Evolutionary conservation across 1,140 invertebrate species (phyloP), one percentile per base, ranked within the genome.

Genomic region (Metaphire vulgaris): DNA sequence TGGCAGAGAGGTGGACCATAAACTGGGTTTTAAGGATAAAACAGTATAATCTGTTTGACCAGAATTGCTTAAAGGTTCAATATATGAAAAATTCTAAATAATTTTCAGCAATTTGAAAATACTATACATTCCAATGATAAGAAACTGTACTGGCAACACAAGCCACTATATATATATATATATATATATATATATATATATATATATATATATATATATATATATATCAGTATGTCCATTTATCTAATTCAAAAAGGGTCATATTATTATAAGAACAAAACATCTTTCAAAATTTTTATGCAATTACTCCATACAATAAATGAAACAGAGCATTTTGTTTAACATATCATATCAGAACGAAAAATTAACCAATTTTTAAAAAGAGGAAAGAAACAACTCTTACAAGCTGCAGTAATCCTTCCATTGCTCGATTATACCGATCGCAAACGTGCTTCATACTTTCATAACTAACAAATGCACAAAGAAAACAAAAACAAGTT

Each of bases 401-500:
- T 89, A 97, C 95, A 91, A 97, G 87, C 84, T 94, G 91, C 80
- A 95, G 91, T 82, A 97, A 91, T 86, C 92, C 93, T 87, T 97
- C 95, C 81, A 98, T 95, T 79, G 94, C 93, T 85, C 92, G 90
- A 88, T 98, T 98, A 89, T 96, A 98, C 83, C 91, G 91, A 88
- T 98, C 95, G 88, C 96, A 97, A 74, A 98, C 88, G 81, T 88
- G 90, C 87, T 93, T 94, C 94, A 98, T 97, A 87, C 94, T 96
- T 81, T 97, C 94, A 89, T 92, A 97, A 85, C 94, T 93, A 87
- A 28, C 16, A 64, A 85, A 83, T 74, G 64, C 73, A 80, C 81
- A 72, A 75, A 82, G 75, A 75, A 69, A 72, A 79, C 80, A 34
- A 77, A 1, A 67, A 56, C 34, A 29, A 31, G 28, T 30, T 30